Percentiles rank a stretch among this genome's conserved stretches.
These are phyloP conservation scores for Apeira syringaria DNA, from an alignment of 2,888 invertebrate genomes.

Conservation along the genomic window DNA sequence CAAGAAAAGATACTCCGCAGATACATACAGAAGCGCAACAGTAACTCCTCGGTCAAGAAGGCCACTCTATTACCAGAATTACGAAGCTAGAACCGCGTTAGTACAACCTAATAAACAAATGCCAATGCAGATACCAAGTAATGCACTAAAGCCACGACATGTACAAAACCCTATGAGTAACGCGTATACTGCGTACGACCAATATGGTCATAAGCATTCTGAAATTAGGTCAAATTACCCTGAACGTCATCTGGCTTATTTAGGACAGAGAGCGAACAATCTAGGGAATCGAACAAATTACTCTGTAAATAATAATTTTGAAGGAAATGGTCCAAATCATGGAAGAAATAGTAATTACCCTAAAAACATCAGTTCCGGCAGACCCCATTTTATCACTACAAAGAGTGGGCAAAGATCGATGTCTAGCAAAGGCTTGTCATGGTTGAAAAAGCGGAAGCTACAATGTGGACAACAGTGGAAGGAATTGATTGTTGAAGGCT, in stretches of 20 bases:
- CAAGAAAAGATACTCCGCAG: constrained; percentile 33
- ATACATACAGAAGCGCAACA: constrained; percentile 23
- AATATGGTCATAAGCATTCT: neutral
- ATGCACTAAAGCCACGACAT: neutral
- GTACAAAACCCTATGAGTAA: neutral
- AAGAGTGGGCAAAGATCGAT: constrained; percentile 6
- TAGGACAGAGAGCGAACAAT: neutral
- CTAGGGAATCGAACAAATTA: neutral
- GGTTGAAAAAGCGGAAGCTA: constrained; percentile 55
- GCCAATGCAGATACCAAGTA: constrained; percentile 3
- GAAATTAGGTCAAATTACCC: neutral
- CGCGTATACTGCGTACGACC: neutral
- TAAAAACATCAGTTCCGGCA: neutral
- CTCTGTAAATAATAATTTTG: neutral
- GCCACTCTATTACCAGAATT: constrained; percentile 39
- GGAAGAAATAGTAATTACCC: neutral
- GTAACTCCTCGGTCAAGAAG: constrained; percentile 1
- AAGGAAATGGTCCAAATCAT: neutral
- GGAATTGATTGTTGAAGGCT: constrained; percentile 49
- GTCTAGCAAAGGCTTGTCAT: constrained; percentile 41
- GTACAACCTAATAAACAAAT: constrained; percentile 23
- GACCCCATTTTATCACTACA: constrained; percentile 8
- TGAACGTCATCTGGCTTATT: neutral
- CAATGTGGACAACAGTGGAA: constrained; percentile 57
- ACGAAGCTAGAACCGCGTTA: constrained; percentile 48